Evolutionary conservation across 2,888 invertebrate genomes (phyloP), one percentile per base, ranked within the genome.

Genomic region (Orthosia incerta): DNA sequence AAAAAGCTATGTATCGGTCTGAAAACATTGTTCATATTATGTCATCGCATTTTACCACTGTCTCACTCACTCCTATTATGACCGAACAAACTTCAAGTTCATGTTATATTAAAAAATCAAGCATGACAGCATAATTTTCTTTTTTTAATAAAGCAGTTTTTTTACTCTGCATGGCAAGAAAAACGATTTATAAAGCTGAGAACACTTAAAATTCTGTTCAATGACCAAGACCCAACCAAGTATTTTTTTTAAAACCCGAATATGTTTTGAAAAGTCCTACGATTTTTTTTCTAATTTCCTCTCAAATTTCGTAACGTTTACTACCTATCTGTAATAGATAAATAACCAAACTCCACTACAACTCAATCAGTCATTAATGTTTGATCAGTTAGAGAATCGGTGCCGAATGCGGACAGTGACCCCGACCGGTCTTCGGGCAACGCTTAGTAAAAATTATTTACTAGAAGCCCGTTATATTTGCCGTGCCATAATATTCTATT

Each of bases 401-500:
- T 89, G 90, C 88, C 92, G 89, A 92, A 93, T 89, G 86, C 90
- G 95, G 89, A 87, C 91, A 65, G 91, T 92, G 88, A 93, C 90
- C 93, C 85, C 85, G 79, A 92, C 93, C 90, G 90, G 93, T 92
- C 86, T 82, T 86, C 81, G 73, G 46, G 63, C 79, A 87, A 66
- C 76, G 81, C 76, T 79, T 79, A 72, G 67, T 87, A 83, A 86
- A 87, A 86, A 84, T 85, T 88, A 88, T 85, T 86, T 87, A 87
- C 83, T 83, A 82, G 70, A 51, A 68, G 77, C 74, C 91, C 90
- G 91, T 91, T 91, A 90, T 84, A 79, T 86, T 86, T 82, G 86
- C 77, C 79, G 79, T 87, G 79, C 83, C 84, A 83, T 87, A 88
- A 85, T 83, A 87, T 84, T 86, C 85, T 82, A 80, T 79, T 84